Evolutionary conservation across 2,797 vertebrate species (phyloP).

Genomic region (Phaenicophaeus curvirostris): DNA sequence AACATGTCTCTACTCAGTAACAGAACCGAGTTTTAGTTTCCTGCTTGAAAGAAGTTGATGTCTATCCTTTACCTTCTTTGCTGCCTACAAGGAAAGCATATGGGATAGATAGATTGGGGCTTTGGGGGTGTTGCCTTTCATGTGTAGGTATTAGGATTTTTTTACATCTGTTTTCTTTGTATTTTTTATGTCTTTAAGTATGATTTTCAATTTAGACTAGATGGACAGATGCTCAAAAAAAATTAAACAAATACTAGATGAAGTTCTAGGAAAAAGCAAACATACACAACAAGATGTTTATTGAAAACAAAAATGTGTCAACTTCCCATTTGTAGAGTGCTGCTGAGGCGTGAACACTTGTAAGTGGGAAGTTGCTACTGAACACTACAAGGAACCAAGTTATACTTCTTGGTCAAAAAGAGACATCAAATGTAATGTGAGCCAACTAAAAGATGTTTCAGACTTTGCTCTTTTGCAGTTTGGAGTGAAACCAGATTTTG

Average conservation of each 20-base stretch:
- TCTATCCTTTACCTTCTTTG: not conserved
- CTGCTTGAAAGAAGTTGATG: not conserved
- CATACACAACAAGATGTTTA: not conserved
- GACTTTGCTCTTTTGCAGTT: constrained; percentile 32
- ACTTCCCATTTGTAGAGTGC: not conserved
- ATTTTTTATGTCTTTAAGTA: not conserved
- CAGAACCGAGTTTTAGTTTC: not conserved
- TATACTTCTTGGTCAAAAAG: constrained; percentile 12
- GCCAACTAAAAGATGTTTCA: constrained; percentile 28
- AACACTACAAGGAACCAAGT: not conserved
- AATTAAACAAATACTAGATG: not conserved
- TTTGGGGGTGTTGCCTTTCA: not conserved
- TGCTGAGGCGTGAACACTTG: not conserved
- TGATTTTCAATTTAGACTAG: not conserved
- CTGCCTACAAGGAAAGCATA: fast-evolving
- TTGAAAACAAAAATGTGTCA: not conserved
- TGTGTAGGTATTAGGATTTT: not conserved
- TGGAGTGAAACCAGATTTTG: constrained; percentile 58
- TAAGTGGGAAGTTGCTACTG: not conserved
- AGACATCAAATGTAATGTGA: constrained; percentile 24
- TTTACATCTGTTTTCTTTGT: not conserved
- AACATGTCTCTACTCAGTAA: not conserved
- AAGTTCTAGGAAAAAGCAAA: not conserved
- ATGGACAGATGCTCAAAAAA: not conserved
- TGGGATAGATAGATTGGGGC: not conserved